Base-by-base conservation (phyloP, 2,797 vertebrate genomes). In the Melanotaenia nigrans region DNA sequence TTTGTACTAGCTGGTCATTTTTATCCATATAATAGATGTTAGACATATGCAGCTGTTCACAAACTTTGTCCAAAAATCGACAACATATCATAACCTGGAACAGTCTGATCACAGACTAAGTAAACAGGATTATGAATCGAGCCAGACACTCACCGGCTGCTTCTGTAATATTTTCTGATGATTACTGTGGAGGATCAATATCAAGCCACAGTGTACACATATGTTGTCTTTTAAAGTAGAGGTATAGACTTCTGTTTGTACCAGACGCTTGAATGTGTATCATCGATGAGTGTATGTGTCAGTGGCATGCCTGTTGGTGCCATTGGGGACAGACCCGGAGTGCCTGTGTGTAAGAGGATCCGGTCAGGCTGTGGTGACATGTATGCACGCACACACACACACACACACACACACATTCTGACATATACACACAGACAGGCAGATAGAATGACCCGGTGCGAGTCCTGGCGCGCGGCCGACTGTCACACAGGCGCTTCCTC, bases 401-500 rank as follows among this genome's bases (percentile, higher is more conserved):
- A 49, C 66, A 75, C 69, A 65, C 63, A 75, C 69, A 65, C 63
- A 80, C 76, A 63, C 66, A 58, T 49, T 68, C 47, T 20, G n/a
- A 85, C 85, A 61, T 80, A 60, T 77, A 87, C 88, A 84, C 87
- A 81, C 81, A 89, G 64, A 66, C 91, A 82, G 88, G 90, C 82
- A 79, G 83, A 89, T 93, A 94, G 93, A 95, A 95, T 96, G 95
- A 96, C 95, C 93, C 87, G 92, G 92, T 65, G 93, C 84, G 75
- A 90, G 86, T 78, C 83, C 94, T 96, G 96, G 96, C 96, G 2
- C 88, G 84, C 87, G 87, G 96, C 96, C 96, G 89, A 95, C 95
- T 96, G 95, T 97, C 96, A 96, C 95, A 96, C 95, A 95, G 94
- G 92, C 93, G 92, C 94, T 97, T 97, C 96, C 96, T 97, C 94